Conservation (phyloP, 2,113 vertebrate genomes). For the Nyctereutes procyonoides region DNA sequence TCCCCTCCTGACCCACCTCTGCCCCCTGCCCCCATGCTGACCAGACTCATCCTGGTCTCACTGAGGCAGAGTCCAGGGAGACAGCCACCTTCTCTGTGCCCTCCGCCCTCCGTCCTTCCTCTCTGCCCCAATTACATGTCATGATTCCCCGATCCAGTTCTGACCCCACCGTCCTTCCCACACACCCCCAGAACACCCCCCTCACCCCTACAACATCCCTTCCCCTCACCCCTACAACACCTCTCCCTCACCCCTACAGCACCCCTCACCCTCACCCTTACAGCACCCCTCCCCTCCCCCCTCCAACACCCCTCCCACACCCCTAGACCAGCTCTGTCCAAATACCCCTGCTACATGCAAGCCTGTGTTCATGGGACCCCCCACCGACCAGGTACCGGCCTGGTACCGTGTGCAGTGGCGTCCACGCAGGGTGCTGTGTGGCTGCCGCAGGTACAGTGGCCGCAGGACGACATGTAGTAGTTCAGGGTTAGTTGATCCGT, state of each 20-base stretch:
- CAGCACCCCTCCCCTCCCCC: neutral
- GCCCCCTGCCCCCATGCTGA: neutral
- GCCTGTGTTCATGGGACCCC: too few species aligned
- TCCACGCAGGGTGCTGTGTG: too few species aligned
- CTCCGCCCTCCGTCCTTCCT: neutral
- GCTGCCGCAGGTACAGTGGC: fast-evolving
- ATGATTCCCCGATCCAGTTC: fast-evolving
- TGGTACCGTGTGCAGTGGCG: too few species aligned
- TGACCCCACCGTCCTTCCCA: neutral
- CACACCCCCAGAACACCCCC: neutral
- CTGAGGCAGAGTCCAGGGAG: too few species aligned
- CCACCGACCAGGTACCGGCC: neutral
- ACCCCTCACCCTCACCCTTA: too few species aligned
- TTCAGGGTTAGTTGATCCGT: neutral
- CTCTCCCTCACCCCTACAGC: neutral
- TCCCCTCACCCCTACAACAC: neutral
- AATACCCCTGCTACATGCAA: neutral
- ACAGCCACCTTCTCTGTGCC: neutral
- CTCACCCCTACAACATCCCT: too few species aligned
- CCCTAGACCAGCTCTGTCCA: neutral
- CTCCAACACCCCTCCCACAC: neutral
- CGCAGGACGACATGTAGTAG: fast-evolving
- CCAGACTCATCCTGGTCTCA: fast-evolving
- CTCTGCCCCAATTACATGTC: fast-evolving
- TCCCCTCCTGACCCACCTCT: neutral